Evolutionary conservation across 2,113 vertebrate genomes (phyloP).

Genomic region (Pampusana beccarii): DNA sequence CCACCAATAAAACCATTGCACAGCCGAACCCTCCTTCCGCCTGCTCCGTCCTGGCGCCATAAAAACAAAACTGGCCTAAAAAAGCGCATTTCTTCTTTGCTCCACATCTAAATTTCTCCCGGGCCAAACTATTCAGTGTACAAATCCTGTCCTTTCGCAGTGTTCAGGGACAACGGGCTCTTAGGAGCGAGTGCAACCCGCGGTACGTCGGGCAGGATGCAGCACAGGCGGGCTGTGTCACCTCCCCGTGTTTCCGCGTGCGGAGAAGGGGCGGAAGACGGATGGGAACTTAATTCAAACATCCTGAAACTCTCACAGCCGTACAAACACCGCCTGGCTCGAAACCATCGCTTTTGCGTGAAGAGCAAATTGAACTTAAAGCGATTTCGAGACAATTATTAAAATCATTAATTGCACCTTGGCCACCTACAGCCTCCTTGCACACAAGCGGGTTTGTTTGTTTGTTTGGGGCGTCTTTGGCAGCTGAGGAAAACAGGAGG

Average conservation of each 20-base stretch:
- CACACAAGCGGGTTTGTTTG: rapidly evolving
- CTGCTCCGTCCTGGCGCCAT: not conserved
- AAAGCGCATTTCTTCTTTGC: not conserved
- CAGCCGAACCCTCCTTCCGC: not conserved
- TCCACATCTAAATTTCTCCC: not conserved
- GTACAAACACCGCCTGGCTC: not conserved
- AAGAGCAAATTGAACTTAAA: not conserved
- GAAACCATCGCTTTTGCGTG: rapidly evolving
- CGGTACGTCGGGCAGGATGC: not conserved
- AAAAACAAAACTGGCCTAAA: not conserved
- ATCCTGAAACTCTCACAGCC: not conserved
- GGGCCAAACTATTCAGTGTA: not conserved
- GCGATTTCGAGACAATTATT: not conserved
- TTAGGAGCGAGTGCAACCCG: rapidly evolving
- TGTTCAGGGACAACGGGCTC: not conserved
- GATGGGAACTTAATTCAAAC: conserved; percentile 9
- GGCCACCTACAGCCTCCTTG: rapidly evolving
- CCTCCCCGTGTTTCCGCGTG: not conserved
- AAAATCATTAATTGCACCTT: not conserved
- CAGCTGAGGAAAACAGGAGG: not conserved
- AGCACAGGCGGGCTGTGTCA: not conserved
- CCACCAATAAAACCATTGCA: not conserved
- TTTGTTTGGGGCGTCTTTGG: not conserved
- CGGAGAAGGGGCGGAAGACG: not conserved
- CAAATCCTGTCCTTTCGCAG: not conserved